A percentile compares a stretch with the other conserved stretches of the same genome.
These are phyloP conservation scores for Drosophila mimetica DNA, from an alignment of 2,888 invertebrate genomes.

Conservation along the genomic window DNA sequence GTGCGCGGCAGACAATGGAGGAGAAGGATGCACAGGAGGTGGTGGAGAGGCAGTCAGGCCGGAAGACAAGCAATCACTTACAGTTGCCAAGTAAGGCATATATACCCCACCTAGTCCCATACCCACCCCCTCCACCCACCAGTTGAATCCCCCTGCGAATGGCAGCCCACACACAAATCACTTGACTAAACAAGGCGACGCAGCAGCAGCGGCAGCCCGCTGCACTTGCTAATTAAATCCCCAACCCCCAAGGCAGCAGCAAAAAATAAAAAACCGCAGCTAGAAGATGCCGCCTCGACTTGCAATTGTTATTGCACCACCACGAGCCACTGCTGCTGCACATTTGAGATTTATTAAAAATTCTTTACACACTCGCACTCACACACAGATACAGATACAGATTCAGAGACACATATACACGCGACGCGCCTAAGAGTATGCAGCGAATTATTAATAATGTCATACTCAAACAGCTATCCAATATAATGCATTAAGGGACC, in stretches of 20 bases:
- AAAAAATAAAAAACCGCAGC: slow-evolving; percentile 26
- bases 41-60: slow-evolving; percentile 24
- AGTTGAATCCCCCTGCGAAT: slow-evolving; percentile 34
- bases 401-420: slow-evolving; percentile 21
- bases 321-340: slow-evolving; percentile 57
- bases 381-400: slow-evolving; percentile 25
- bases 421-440: slow-evolving; percentile 73
- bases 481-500: slow-evolving; percentile 79
- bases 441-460: slow-evolving; percentile 83
- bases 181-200: slow-evolving; percentile 78
- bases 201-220: slow-evolving; percentile 54
- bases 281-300: slow-evolving; percentile 66
- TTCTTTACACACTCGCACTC: slow-evolving; percentile 70
- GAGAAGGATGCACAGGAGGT: neutral
- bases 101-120: slow-evolving; percentile 9
- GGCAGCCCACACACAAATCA: slow-evolving; percentile 68
- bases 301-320: slow-evolving; percentile 61
- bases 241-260: slow-evolving; percentile 61
- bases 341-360: slow-evolving; percentile 84
- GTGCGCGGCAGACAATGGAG: slow-evolving; percentile 35
- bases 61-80: slow-evolving; percentile 79
- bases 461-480: slow-evolving; percentile 81
- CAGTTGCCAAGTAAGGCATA: slow-evolving; percentile 46
- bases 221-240: slow-evolving; percentile 84
- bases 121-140: neutral